Evolutionary conservation across 1,140 invertebrate genomes (phyloP).

Genomic region (Pseudoatta argentina): DNA sequence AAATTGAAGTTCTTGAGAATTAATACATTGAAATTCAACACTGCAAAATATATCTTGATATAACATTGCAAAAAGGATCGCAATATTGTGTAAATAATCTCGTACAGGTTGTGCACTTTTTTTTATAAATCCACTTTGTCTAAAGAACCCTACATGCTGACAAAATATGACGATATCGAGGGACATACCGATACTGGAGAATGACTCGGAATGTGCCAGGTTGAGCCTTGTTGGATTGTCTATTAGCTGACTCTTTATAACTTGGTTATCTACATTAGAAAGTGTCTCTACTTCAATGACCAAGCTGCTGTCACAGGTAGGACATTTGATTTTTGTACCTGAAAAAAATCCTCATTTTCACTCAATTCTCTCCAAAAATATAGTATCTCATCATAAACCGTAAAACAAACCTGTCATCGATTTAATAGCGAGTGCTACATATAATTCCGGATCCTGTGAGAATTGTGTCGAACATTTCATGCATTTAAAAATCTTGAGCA

Average conservation of each 20-base stretch:
- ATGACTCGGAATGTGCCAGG: conserved; percentile 81
- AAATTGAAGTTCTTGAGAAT: background rate
- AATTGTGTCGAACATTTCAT: conserved; percentile 89
- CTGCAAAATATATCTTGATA: background rate
- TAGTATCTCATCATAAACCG: background rate
- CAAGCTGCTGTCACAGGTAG: conserved; percentile 87
- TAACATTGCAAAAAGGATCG: background rate
- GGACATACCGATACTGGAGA: conserved; percentile 83
- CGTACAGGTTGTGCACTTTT: background rate
- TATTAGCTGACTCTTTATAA: conserved; percentile 57
- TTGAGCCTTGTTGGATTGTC: conserved; percentile 55
- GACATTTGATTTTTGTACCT: conserved; percentile 86
- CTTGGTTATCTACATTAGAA: conserved; percentile 65
- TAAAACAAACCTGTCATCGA: conserved; percentile 71
- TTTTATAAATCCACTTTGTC: background rate
- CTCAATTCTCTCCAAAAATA: conserved; percentile 22
- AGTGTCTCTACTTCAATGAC: conserved; percentile 87
- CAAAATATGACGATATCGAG: background rate
- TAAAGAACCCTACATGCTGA: conserved; percentile 20
- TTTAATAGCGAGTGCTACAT: conserved; percentile 71
- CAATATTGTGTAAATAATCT: background rate
- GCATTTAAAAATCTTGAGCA: conserved; percentile 87
- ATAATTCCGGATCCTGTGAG: conserved; percentile 85
- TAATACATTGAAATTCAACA: background rate
- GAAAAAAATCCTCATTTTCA: background rate